phyloP scores from a whole-genome alignment of 2,888 invertebrate genomes.

The Arge pagana region DNA sequence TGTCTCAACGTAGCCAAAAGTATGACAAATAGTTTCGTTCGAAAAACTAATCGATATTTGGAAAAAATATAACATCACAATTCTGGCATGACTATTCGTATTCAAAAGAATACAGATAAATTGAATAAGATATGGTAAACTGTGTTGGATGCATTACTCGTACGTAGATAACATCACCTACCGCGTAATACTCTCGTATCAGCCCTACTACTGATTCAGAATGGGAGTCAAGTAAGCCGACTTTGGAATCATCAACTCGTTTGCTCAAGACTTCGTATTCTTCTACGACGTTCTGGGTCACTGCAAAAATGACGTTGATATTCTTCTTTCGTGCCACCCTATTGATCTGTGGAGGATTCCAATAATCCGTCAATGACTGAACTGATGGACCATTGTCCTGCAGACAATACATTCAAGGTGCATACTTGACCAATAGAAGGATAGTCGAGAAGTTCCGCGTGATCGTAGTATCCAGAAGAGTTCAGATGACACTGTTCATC shows the following conservation, averaged over 20 bases:
- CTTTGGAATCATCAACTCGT: slow-evolving; percentile 70
- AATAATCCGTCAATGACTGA: too few relatives aligned
- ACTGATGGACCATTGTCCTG: too few relatives aligned
- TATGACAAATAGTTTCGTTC: too few relatives aligned
- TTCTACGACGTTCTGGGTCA: slow-evolving; percentile 57
- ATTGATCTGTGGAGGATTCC: slow-evolving; percentile 61
- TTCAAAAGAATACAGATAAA: slow-evolving; percentile 55
- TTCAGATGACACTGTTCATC: slow-evolving; percentile 70
- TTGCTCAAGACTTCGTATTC: slow-evolving; percentile 54
- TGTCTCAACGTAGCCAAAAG: too few relatives aligned
- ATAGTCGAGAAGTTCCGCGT: slow-evolving; percentile 67
- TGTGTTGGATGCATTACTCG: slow-evolving; percentile 66
- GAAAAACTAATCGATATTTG: too few relatives aligned
- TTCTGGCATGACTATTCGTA: neutral
- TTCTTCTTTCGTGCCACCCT: slow-evolving; percentile 69
- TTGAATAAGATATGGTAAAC: slow-evolving; percentile 71
- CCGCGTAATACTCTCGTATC: slow-evolving; percentile 72
- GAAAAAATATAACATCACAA: neutral
- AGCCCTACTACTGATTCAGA: slow-evolving; percentile 72
- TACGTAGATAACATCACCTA: slow-evolving; percentile 63
- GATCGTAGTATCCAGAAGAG: slow-evolving; percentile 61
- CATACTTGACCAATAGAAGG: slow-evolving; percentile 70
- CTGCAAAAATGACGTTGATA: slow-evolving; percentile 80
- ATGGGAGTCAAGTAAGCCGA: slow-evolving; percentile 66
- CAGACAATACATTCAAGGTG: too few relatives aligned